Conservation (phyloP, 2,797 vertebrate species). For the Zalophus californianus region DNA sequence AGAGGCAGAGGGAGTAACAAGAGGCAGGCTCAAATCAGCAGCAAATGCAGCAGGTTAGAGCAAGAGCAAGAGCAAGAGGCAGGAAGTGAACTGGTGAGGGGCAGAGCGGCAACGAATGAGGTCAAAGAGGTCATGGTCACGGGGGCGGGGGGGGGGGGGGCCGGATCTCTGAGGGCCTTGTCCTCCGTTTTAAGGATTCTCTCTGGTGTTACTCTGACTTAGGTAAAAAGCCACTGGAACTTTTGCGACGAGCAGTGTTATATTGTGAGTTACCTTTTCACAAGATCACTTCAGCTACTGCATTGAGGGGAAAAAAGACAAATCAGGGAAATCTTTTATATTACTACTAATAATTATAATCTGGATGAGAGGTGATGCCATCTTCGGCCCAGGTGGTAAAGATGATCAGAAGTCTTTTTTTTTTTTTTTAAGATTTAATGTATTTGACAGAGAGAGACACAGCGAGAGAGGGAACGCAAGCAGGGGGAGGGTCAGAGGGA, state of each 20-base stretch:
- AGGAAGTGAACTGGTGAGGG: neutral
- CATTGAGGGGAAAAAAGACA: neutral
- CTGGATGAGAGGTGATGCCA: neutral
- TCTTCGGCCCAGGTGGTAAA: neutral
- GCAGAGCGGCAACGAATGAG: neutral
- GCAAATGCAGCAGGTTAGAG: neutral
- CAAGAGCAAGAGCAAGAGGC: neutral
- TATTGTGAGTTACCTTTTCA: neutral
- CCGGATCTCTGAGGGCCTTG: neutral
- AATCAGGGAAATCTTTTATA: neutral
- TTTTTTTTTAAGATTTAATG: too few species aligned
- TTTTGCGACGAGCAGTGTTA: neutral
- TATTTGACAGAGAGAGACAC: too few species aligned
- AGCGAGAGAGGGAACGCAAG: too few species aligned
- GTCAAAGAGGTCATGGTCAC: neutral
- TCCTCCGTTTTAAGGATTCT: neutral
- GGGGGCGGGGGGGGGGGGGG: too few species aligned
- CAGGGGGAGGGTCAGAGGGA: too few species aligned
- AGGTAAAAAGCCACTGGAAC: neutral
- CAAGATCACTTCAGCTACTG: neutral
- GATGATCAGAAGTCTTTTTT: neutral
- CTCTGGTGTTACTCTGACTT: neutral
- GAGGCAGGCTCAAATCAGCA: neutral
- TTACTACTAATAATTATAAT: neutral
- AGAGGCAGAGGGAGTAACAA: neutral